These are phyloP conservation scores for Mamestra configurata DNA, from an alignment of 1,140 invertebrate genomes.

Conservation along the genomic window DNA sequence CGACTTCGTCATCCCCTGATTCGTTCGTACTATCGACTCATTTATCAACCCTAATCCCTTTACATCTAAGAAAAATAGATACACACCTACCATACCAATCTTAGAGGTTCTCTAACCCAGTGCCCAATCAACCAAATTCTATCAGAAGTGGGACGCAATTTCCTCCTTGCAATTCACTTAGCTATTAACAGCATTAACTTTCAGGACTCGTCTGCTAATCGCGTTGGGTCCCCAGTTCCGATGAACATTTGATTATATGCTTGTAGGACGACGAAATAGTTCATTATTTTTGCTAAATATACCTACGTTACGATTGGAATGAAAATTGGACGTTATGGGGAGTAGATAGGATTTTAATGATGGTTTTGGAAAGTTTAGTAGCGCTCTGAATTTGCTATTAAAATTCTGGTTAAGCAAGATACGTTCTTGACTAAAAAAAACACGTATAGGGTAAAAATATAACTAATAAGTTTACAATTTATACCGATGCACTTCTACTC, in stretches of 20 bases:
- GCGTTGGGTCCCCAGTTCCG: constrained; percentile 74
- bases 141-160: constrained; percentile 79
- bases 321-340: background rate
- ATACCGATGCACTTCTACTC: no score
- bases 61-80: background rate
- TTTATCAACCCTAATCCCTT: background rate
- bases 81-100: constrained; percentile 24
- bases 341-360: background rate
- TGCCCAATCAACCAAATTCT: constrained; percentile 78
- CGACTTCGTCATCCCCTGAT: no score
- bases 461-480: no score
- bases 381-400: no score
- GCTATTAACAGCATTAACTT: constrained; percentile 83
- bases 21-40: no score
- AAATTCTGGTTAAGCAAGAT: no score
- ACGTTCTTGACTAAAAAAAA: no score
- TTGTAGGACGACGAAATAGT: constrained; percentile 66
- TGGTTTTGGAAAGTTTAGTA: background rate
- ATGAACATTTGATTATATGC: constrained; percentile 74
- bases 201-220: constrained; percentile 82
- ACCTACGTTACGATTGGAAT: background rate
- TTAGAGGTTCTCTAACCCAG: constrained; percentile 66
- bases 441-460: no score
- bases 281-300: constrained; percentile 50
- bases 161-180: constrained; percentile 80